Conservation (phyloP, 2,797 vertebrate species). For the Apogon hyalosoma region DNA sequence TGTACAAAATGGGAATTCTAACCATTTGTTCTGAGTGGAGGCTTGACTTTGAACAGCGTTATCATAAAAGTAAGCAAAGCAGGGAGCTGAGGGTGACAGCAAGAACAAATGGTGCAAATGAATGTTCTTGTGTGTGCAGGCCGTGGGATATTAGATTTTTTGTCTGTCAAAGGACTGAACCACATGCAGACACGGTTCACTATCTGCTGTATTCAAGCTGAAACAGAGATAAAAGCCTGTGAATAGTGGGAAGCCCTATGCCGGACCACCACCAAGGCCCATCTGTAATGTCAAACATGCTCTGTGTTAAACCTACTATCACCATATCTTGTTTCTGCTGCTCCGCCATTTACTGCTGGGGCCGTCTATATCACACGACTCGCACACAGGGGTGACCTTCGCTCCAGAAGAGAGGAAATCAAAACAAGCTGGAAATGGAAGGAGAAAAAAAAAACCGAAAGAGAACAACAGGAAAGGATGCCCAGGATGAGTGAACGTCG, state of each 20-base stretch:
- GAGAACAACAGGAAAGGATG: slow-evolving; percentile 26
- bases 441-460: slow-evolving; percentile 19
- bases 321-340: slow-evolving; percentile 58
- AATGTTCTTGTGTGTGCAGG: slow-evolving; percentile 25
- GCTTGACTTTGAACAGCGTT: slow-evolving; percentile 56
- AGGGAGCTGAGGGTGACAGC: slow-evolving; percentile 12
- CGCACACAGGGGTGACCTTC: slow-evolving; percentile 53
- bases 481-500: slow-evolving; percentile 20
- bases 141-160: slow-evolving; percentile 61
- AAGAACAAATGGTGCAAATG: slow-evolving; percentile 45
- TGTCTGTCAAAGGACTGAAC: slow-evolving; percentile 50
- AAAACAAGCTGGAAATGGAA: slow-evolving; percentile 35
- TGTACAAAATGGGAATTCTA: slow-evolving; percentile 42
- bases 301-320: slow-evolving; percentile 54
- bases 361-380: slow-evolving; percentile 27
- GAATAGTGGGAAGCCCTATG: slow-evolving; percentile 31
- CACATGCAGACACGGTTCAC: slow-evolving; percentile 30
- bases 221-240: slow-evolving; percentile 67
- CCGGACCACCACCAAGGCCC: slow-evolving; percentile 38
- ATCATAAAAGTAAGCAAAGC: slow-evolving; percentile 41
- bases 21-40: slow-evolving; percentile 57
- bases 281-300: slow-evolving; percentile 63
- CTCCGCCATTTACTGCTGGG: slow-evolving; percentile 48
- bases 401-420: slow-evolving; percentile 52
- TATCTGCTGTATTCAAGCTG: slow-evolving; percentile 67